Conservation (phyloP, 2,797 vertebrate species). For the Dermochelys coriacea region DNA sequence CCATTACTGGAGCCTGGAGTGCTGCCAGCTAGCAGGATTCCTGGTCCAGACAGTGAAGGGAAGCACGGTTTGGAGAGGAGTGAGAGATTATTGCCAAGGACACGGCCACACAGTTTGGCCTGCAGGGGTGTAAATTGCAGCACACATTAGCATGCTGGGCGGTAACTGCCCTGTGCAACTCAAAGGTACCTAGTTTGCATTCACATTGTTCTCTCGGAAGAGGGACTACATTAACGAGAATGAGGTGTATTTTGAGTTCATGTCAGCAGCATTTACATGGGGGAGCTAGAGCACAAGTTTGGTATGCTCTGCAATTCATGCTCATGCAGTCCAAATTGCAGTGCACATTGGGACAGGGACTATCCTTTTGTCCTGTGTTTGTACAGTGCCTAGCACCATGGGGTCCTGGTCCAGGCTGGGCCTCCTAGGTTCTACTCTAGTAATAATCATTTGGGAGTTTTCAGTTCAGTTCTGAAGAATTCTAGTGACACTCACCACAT, state of each 20-base stretch:
- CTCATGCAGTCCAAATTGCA: background rate
- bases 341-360: background rate
- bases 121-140: background rate
- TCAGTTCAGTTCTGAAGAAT: rapidly evolving
- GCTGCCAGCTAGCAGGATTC: background rate
- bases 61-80: background rate
- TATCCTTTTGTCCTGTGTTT: background rate
- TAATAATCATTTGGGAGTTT: background rate
- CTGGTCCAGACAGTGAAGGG: background rate
- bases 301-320: background rate
- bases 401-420: background rate
- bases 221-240: background rate
- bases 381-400: background rate
- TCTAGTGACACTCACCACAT: rapidly evolving
- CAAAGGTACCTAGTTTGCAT: background rate
- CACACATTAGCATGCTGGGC: background rate
- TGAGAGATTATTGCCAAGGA: background rate
- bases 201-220: background rate
- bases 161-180: background rate
- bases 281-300: background rate
- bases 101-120: background rate
- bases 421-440: background rate
- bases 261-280: background rate
- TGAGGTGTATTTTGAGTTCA: background rate
- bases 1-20: background rate